Conservation (phyloP, 2,797 vertebrate genomes). For the Acanthornis magna region DNA sequence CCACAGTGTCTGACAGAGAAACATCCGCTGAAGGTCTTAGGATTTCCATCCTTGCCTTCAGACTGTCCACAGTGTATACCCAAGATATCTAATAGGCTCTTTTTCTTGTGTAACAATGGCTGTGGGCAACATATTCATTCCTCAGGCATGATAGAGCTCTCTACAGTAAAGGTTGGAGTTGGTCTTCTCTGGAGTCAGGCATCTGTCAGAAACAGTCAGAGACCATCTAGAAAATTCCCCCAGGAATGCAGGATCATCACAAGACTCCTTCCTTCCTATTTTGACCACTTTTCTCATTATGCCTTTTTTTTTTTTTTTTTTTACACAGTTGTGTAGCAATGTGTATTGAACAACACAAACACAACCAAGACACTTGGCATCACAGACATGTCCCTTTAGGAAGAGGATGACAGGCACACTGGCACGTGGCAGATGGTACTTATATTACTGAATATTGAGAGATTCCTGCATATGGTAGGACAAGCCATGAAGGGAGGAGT, state of each 20-base stretch:
- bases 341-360: background rate
- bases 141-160: background rate
- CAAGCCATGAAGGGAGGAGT: background rate
- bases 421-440: background rate
- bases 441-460: background rate
- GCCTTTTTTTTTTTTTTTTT: background rate
- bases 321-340: background rate
- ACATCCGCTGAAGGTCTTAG: accelerated
- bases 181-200: background rate
- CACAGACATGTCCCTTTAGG: background rate
- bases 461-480: background rate
- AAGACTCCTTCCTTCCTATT: background rate
- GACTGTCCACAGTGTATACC: background rate
- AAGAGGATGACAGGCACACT: background rate
- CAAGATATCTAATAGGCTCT: background rate
- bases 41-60: background rate
- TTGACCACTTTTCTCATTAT: background rate
- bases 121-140: background rate
- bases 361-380: background rate
- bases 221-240: background rate
- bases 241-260: background rate
- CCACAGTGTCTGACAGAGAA: background rate
- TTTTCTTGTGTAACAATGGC: background rate
- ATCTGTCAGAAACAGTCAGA: background rate
- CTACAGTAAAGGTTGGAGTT: background rate